phyloP scores from a whole-genome alignment of 2,888 invertebrate species.

The Eremobia ochroleuca region DNA sequence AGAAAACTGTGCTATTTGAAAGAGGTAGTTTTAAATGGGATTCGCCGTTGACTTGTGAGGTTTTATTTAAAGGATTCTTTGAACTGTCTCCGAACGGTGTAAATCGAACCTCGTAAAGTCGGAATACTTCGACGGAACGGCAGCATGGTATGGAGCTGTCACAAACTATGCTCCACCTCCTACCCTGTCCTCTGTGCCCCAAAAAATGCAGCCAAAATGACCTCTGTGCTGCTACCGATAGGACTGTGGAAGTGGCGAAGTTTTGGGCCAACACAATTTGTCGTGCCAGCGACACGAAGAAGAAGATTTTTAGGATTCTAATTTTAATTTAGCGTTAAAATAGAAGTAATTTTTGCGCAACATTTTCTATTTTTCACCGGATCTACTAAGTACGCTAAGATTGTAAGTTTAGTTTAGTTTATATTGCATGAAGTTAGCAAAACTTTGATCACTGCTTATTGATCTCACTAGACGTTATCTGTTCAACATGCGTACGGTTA shows the following conservation, averaged over 20 bases:
- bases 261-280: not conserved
- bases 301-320: not conserved
- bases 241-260: not conserved
- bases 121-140: not conserved
- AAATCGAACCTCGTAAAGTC: not conserved
- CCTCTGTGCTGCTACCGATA: not conserved
- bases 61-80: not conserved
- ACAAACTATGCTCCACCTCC: not conserved
- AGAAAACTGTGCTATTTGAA: not conserved
- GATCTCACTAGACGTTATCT: conserved; percentile 2
- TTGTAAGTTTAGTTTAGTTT: conserved; percentile 5
- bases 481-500: conserved; percentile 4
- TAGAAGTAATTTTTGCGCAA: not conserved
- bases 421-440: not conserved
- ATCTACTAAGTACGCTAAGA: not conserved
- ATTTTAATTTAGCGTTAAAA: not conserved
- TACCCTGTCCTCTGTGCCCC: not conserved
- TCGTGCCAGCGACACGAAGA: not conserved
- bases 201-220: not conserved
- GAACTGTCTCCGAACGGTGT: not conserved
- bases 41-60: not conserved
- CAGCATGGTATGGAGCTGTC: not conserved
- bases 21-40: not conserved
- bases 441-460: not conserved
- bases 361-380: not conserved